Evolutionary conservation across 2,888 invertebrate genomes (phyloP), one percentile per base, ranked within the genome.

Genomic region (Seira musarum): DNA sequence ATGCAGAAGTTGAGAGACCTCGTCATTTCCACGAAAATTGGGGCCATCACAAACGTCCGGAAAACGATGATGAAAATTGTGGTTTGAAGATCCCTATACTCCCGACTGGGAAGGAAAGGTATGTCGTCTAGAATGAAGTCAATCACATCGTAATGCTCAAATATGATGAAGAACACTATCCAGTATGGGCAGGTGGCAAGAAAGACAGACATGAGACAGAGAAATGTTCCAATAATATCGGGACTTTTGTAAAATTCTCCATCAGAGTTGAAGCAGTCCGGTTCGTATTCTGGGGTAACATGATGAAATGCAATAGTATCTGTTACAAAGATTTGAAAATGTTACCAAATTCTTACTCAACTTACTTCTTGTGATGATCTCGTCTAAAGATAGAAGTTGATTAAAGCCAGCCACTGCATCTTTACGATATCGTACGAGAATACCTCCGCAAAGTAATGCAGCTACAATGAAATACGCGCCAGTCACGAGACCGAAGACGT

Each of bases 81-180:
- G 13, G 40, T 46, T 21, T 19, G 24, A n/a, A 17, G 8, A 19
- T n/a, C 22, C 15, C 69, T 24, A n/a, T 69, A 69, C 13, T 69
- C 40, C 19, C n/a, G 17, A 21, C 17, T 22, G 2, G 69, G 69
- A 1, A 69, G n/a, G n/a, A n/a, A n/a, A n/a, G n/a, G n/a, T 13
- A 69, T 25, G 13, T 69, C 69, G n/a, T 24, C 57, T 0, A 69
- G 25, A 5, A 69, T 60, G 60, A 30, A 60, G 30, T 21, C 5
- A 13, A 70, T 17, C 1, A 25, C n/a, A 24, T 70, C 70, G 3
- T 19, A 35, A 1, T 17, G 21, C 13, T 68, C 15, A 10, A 24
- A 68, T 2, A 53, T 3, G 0, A 68, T 53, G 8, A 68, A 49
- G 3, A 24, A 0, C 6, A 8, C 24, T 24, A 53, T 10, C 22